Evolutionary conservation across 2,113 vertebrate species (phyloP).

Genomic region (Sphaerodactylus townsendi): DNA sequence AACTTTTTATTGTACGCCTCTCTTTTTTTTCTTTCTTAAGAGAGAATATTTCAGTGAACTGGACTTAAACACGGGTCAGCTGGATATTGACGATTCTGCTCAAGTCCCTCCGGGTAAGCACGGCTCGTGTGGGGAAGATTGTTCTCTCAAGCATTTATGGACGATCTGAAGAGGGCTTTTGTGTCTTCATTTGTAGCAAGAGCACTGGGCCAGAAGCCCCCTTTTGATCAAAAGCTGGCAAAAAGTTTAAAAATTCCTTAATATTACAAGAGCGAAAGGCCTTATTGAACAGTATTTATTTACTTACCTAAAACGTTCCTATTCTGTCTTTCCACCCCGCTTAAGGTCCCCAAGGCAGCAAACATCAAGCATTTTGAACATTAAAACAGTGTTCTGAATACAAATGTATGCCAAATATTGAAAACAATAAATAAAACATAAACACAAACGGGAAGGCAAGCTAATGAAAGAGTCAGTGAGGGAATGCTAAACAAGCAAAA

Average conservation of each 20-base stretch:
- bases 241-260: not conserved
- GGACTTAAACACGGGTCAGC: slow-evolving; percentile 83
- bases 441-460: too few relatives aligned
- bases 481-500: too few relatives aligned
- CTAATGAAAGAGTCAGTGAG: too few relatives aligned
- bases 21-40: too few relatives aligned
- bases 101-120: slow-evolving; percentile 88
- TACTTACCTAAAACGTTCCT: too few relatives aligned
- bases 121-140: not conserved
- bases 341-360: too few relatives aligned
- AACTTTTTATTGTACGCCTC: slow-evolving; percentile 29
- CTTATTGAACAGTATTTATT: not conserved
- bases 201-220: too few relatives aligned
- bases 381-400: too few relatives aligned
- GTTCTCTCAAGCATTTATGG: not conserved
- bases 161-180: not conserved
- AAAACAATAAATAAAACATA: too few relatives aligned
- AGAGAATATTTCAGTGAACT: slow-evolving; percentile 88
- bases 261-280: not conserved
- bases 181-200: not conserved
- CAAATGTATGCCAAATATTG: too few relatives aligned
- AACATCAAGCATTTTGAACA: too few relatives aligned
- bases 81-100: slow-evolving; percentile 92
- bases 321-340: too few relatives aligned
- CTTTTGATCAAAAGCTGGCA: not conserved